Evolutionary conservation across 2,888 invertebrate genomes (phyloP).

Genomic region (Drosophila phalerata): DNA sequence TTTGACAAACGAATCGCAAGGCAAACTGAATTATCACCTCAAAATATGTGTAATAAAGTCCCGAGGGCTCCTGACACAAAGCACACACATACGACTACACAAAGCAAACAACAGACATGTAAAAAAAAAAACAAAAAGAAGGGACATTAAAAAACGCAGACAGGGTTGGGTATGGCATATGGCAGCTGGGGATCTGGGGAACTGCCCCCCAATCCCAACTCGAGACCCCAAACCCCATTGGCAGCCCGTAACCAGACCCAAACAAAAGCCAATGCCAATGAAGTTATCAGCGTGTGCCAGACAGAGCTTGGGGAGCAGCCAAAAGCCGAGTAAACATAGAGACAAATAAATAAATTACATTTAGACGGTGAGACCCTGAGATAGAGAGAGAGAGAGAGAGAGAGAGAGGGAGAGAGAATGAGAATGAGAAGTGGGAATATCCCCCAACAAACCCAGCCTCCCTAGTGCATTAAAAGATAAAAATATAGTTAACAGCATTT

Average conservation of each 20-base stretch:
- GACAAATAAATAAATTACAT: constrained; percentile 74
- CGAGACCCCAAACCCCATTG: constrained; percentile 16
- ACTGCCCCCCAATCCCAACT: constrained; percentile 5
- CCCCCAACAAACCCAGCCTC: not conserved
- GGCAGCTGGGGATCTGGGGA: constrained; percentile 47
- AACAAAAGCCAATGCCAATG: constrained; percentile 73
- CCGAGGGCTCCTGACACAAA: constrained; percentile 64
- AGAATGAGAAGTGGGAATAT: not conserved
- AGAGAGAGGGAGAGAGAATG: not conserved
- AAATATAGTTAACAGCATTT: not conserved
- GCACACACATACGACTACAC: constrained; percentile 26
- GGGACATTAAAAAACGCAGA: constrained; percentile 47
- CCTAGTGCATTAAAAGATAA: constrained; percentile 3
- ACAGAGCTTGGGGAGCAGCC: constrained; percentile 74
- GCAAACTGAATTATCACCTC: constrained; percentile 78
- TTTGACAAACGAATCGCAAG: constrained; percentile 52
- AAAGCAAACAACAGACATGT: constrained; percentile 43
- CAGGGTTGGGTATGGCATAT: constrained; percentile 48
- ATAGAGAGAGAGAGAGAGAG: not conserved
- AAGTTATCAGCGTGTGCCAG: constrained; percentile 77
- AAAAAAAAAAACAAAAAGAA: constrained; percentile 19
- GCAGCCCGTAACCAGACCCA: constrained; percentile 38
- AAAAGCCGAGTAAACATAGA: constrained; percentile 61
- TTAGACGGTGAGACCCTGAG: constrained; percentile 22
- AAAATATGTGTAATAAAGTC: constrained; percentile 81